Base-by-base conservation (phyloP, 2,888 invertebrate genomes). In the Drosophila lutescens region DNA sequence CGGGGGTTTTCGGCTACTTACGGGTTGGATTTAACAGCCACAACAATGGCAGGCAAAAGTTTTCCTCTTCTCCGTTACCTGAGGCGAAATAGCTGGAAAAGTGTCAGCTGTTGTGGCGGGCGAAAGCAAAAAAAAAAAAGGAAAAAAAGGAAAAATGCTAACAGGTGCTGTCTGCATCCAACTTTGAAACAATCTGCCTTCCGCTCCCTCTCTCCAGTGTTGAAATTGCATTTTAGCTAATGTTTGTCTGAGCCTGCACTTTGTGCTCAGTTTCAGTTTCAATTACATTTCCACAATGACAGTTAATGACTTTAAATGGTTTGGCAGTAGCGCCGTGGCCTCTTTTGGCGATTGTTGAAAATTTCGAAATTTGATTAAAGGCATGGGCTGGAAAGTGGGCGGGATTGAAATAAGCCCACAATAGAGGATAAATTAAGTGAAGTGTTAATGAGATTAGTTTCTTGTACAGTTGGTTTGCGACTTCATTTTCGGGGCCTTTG, bases 21-120 rank as follows among this genome's bases (percentile, higher is more conserved):
- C 34, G 62, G 77, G 60, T 44, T n/a, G 66, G 86, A 76, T 85
- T 78, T 74, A 67, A 47, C 34, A 44, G 55, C 82, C 79, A 54
- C 85, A 79, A 43, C 50, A 47, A 20, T 20, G 20, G 43, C 41
- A 30, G 30, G n/a, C 10, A 40, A 17, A 63, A 38, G 58, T 49
- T 58, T 30, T 32, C 30, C 30, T 46, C 17, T 34, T 53, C 36
- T n/a, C 23, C 30, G 49, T 41, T 61, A 43, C 66, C 49, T 54
- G 26, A 23, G 70, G 70, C 59, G 44, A 15, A 40, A 44, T 15
- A 13, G 34, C 36, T 17, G 38, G 56, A 49, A 55, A 57, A 43
- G 36, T 12, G 26, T 44, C 62, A 65, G 70, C 43, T 46, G 58
- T 34, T 58, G 65, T 13, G 34, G 49, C 36, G 15, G 34, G 34